Base-by-base conservation (phyloP, 2,113 vertebrate species). In the Nothoprocta perdicaria region DNA sequence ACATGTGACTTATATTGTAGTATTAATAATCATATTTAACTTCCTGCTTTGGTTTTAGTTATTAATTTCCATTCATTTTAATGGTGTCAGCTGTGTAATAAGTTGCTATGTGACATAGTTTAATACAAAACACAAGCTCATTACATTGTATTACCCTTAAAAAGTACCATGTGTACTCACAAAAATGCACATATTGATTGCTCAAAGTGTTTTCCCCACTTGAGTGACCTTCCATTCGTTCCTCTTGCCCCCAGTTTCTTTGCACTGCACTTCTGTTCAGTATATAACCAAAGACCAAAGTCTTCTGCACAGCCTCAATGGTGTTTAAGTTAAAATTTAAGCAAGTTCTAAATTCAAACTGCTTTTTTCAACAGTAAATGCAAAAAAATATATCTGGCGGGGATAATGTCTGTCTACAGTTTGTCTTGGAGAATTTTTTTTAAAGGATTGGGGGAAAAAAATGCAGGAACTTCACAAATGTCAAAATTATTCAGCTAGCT, bases 401-500 rank as follows among this genome's bases (percentile, higher is more conserved):
- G 22, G 73, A 69, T 2, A 57, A 94, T 33, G 21, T 45, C 40
- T 22, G 5, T 83, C 43, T 38, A 67, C 14, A 40, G 2, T 83
- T 94, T 94, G 55, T 80, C 48, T 22, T 52, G 26, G 80, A 90
- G 77, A 87, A 53, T 33, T 86, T 10, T 55, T 81, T 90, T 88
- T 38, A 92, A 90, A 77, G 74, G 62, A 67, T 89, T 75, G 80
- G 78, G 43, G 38, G 69, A 61, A 94, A 80, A 94, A 78, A 68
- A 81, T 92, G 6, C 52, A 74, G 81, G 60, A 93, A 48, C 80
- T 67, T 86, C 90, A 90, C 77, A 84, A 93, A 84, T 68, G 31
- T 53, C 31, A 26, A 77, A 87, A 95, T 95, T 94, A 85, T 68
- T 86, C 80, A 72, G 3, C 68, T 82, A 69, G 50, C 12, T 12